Conservation (phyloP, 2,888 invertebrate species). For the Sabatieria punctata region DNA sequence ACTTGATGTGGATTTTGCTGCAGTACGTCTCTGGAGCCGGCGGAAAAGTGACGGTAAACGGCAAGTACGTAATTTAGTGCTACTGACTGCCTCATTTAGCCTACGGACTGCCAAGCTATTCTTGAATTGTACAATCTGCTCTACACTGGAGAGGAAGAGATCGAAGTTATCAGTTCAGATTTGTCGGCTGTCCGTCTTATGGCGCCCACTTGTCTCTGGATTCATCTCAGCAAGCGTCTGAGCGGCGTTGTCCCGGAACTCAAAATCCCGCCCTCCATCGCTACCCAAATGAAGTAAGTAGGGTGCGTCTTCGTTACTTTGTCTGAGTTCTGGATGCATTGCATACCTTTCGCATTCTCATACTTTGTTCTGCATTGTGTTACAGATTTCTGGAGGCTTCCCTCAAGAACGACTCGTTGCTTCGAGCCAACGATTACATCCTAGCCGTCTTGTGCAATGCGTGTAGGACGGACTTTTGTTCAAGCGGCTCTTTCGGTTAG, state of each 20-base stretch:
- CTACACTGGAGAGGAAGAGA: constrained; percentile 76
- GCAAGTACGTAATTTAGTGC: neutral
- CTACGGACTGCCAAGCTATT: constrained; percentile 63
- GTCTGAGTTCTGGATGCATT: neutral
- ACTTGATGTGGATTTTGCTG: constrained; percentile 93
- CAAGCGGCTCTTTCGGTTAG: neutral
- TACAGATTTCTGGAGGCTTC: constrained; percentile 61
- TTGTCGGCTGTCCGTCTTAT: constrained; percentile 58
- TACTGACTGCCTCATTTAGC: neutral
- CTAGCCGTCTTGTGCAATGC: constrained; percentile 85
- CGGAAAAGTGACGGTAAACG: neutral
- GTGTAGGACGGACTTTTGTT: constrained; percentile 40
- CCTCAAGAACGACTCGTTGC: constrained; percentile 31
- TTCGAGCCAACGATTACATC: constrained; percentile 53
- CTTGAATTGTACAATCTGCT: constrained; percentile 73
- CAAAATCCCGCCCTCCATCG: constrained; percentile 55
- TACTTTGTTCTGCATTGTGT: constrained; percentile 23
- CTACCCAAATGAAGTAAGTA: constrained; percentile 59
- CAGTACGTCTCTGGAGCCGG: constrained; percentile 94
- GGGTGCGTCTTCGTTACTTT: constrained; percentile 11
- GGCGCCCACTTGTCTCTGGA: constrained; percentile 91
- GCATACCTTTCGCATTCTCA: neutral
- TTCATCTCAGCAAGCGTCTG: constrained; percentile 52
- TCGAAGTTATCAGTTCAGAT: constrained; percentile 66
- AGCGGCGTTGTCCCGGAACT: neutral